Evolutionary conservation across 2,888 invertebrate genomes (phyloP).

Genomic region (Polydrusus cervinus): DNA sequence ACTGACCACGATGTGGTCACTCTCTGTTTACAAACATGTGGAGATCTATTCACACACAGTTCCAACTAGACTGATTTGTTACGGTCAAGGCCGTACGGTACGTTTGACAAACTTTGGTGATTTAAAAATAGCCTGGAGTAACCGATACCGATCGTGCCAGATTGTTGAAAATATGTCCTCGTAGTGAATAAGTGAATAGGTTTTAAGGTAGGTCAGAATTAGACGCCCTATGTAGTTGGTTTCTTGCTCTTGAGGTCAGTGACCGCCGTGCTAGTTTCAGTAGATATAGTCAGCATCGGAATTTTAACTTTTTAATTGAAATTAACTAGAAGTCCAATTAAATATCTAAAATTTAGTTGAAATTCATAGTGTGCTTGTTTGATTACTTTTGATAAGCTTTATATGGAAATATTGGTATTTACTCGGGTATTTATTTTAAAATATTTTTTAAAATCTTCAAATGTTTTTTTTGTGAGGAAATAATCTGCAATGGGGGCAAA

Average conservation of each 20-base stretch:
- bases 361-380: too few species aligned
- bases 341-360: too few species aligned
- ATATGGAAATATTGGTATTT: too few species aligned
- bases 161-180: conserved; percentile 19
- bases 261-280: not conserved
- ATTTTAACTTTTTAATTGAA: too few species aligned
- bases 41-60: conserved; percentile 44
- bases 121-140: conserved; percentile 41
- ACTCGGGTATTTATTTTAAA: too few species aligned
- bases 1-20: conserved; percentile 31
- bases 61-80: conserved; percentile 39
- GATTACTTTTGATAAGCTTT: too few species aligned
- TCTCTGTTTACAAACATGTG: conserved; percentile 42
- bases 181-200: conserved; percentile 1
- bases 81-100: conserved; percentile 46
- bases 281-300: too few species aligned
- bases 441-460: too few species aligned
- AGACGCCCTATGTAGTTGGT: conserved; percentile 5
- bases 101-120: conserved; percentile 46
- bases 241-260: not conserved
- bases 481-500: too few species aligned
- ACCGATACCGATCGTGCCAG: conserved; percentile 24
- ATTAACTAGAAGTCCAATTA: too few species aligned
- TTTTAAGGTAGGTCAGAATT: conserved; percentile 18
- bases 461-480: too few species aligned